Evolutionary conservation across 1,140 invertebrate genomes (phyloP).

Genomic region (Cydia strobilella): DNA sequence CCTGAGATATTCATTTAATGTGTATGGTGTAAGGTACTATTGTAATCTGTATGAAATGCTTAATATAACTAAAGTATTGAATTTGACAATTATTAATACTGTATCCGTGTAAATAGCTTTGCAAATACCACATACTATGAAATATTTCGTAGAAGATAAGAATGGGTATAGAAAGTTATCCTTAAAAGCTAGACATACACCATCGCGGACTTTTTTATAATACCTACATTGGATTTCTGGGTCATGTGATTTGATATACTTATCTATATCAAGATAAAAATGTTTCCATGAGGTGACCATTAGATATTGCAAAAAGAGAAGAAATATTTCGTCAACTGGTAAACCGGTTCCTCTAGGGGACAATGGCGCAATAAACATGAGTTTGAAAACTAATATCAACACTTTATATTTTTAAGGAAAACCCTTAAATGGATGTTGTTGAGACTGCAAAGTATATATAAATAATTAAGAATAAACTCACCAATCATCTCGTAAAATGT

Average conservation of each 20-base stretch:
- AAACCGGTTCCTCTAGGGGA: not conserved
- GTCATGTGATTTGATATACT: not conserved
- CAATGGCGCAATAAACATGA: slow-evolving; percentile 1
- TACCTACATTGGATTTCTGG: not conserved
- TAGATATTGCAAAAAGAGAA: not conserved
- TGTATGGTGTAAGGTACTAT: too few relatives aligned
- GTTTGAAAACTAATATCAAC: not conserved
- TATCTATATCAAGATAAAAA: not conserved
- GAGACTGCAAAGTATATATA: not conserved
- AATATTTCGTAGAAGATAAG: too few relatives aligned
- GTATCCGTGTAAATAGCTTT: too few relatives aligned
- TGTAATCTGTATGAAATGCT: too few relatives aligned
- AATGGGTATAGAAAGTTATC: too few relatives aligned
- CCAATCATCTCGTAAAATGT: slow-evolving; percentile 68
- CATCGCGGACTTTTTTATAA: too few relatives aligned
- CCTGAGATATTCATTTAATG: too few relatives aligned
- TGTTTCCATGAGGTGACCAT: not conserved
- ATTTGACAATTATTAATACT: too few relatives aligned
- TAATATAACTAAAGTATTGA: too few relatives aligned
- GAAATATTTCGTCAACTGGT: not conserved
- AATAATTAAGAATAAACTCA: slow-evolving; percentile 47
- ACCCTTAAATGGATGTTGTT: not conserved
- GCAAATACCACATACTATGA: too few relatives aligned
- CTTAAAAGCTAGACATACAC: too few relatives aligned
- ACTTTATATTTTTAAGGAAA: slow-evolving; percentile 3